phyloP scores from a whole-genome alignment of 92 coral and sea anemone genomes.

The Epizoanthus illoricatus region DNA sequence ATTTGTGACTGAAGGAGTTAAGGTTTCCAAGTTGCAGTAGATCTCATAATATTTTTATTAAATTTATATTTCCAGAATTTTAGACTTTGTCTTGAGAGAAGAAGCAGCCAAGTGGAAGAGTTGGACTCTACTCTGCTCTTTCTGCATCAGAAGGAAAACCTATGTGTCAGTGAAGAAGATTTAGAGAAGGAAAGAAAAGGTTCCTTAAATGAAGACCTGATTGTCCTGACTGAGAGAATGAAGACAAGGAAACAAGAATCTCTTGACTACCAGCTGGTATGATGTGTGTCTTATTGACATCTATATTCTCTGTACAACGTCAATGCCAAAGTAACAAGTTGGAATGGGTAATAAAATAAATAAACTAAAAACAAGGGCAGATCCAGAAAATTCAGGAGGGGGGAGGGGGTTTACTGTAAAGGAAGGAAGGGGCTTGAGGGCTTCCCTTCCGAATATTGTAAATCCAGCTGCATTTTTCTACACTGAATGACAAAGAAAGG shows the following conservation, averaged over 20 bases:
- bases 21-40: conserved; percentile 42
- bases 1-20: no score
- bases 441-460: no score
- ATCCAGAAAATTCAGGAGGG: no score
- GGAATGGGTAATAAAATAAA: no score
- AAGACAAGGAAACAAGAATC: conserved; percentile 48
- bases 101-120: conserved; percentile 20
- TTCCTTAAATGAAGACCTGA: conserved; percentile 55
- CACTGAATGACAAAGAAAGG: no score
- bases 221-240: conserved; percentile 45
- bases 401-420: no score
- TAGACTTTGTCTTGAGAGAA: conserved; percentile 4
- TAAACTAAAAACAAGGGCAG: no score
- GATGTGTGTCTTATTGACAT: neutral
- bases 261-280: conserved; percentile 70
- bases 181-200: neutral
- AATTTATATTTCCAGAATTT: conserved; percentile 1
- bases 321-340: no score
- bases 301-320: no score
- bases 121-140: conserved; percentile 19
- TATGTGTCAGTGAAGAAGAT: neutral
- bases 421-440: no score
- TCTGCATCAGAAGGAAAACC: conserved; percentile 25
- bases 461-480: no score
- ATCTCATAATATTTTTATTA: neutral